phyloP scores from a whole-genome alignment of 35 echinoderm and acorn worm genomes.

The Holothuria glaberrima region DNA sequence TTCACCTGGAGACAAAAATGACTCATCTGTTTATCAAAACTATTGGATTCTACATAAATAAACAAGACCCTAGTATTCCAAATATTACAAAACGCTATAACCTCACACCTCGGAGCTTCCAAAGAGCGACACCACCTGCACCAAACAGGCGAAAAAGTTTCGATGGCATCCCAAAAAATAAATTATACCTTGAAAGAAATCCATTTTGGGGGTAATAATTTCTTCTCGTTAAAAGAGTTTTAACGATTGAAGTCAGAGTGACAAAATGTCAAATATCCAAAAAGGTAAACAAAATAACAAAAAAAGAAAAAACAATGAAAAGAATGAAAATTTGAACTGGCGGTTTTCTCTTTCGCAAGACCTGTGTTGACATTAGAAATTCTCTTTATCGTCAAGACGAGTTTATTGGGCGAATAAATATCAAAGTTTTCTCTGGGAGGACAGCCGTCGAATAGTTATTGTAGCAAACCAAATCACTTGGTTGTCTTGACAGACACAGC shows the following conservation, averaged over 20 bases:
- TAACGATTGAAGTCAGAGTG: no score
- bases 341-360: no score
- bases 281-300: no score
- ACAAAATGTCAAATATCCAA: no score
- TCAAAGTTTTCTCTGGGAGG: conserved; percentile 1
- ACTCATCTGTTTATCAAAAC: conserved; percentile 49
- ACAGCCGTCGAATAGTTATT: conserved; percentile 5
- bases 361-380: conserved; percentile 42
- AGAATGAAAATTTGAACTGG: no score
- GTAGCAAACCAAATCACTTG: conserved; percentile 19
- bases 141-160: background rate
- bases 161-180: background rate
- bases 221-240: no score
- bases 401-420: conserved; percentile 36
- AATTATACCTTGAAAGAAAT: conserved; percentile 2
- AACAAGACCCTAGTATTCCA: conserved; percentile 20
- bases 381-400: conserved; percentile 26
- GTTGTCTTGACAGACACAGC: no score
- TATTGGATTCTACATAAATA: conserved; percentile 26
- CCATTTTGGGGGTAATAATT: no score
- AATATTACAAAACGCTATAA: conserved; percentile 5
- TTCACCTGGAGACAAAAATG: conserved; percentile 8
- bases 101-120: conserved; percentile 19
- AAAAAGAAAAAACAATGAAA: no score
- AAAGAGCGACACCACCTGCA: conserved; percentile 45